Conservation (phyloP, 1,140 invertebrate species). For the Brachionus plicatilis region DNA sequence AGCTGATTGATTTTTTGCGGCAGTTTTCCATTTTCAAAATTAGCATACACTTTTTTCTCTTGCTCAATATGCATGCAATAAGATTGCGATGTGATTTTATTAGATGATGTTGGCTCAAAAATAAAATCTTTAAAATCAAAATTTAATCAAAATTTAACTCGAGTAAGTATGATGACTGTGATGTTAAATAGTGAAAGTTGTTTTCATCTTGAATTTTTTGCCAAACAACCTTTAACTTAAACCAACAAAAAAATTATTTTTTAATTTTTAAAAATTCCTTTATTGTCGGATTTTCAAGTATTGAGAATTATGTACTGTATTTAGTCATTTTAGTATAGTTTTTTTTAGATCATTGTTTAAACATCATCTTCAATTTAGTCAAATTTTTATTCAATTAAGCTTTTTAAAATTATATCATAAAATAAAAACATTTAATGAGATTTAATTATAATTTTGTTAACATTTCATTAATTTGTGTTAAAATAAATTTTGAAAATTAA, state of each 20-base stretch:
- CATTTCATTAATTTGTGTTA: no score
- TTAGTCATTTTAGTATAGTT: no score
- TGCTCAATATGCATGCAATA: not conserved
- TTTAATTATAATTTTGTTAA: no score
- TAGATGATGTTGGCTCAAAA: not conserved
- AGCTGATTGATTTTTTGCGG: conserved; percentile 4
- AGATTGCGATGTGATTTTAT: not conserved
- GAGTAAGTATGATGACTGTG: not conserved
- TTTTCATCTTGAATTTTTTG: not conserved
- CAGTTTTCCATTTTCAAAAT: conserved; percentile 25
- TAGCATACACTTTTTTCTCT: not conserved
- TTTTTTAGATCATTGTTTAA: no score
- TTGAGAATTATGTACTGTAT: no score
- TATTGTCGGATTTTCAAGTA: no score
- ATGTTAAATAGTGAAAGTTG: not conserved
- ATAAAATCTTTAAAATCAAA: not conserved
- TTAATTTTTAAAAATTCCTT: not conserved
- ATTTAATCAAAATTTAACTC: not conserved
- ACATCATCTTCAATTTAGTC: no score
- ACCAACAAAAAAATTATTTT: not conserved
- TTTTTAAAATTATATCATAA: no score
- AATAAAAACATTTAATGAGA: no score
- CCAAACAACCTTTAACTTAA: not conserved
- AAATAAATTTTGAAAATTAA: no score
- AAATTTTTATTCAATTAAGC: no score